These are phyloP conservation scores for Craniophora ligustri DNA, from an alignment of 2,888 invertebrate species.

Conservation along the genomic window DNA sequence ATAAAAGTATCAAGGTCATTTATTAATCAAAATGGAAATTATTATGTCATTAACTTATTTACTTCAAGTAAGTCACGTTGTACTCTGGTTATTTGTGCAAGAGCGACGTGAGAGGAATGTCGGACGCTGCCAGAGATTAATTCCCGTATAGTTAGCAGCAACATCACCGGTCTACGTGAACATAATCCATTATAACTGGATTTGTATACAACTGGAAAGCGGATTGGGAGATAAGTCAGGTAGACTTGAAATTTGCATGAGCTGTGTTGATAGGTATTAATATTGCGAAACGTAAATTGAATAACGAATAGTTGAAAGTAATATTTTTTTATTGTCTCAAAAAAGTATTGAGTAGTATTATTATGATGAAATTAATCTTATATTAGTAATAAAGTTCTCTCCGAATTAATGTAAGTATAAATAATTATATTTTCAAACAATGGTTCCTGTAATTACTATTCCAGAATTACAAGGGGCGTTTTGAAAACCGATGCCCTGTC, in stretches of 20 bases:
- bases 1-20: too few species aligned
- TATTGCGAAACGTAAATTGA: too few species aligned
- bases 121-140: constrained; percentile 44
- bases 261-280: too few species aligned
- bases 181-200: constrained; percentile 52
- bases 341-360: too few species aligned
- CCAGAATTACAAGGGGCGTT: constrained; percentile 19
- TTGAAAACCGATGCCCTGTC: constrained; percentile 23
- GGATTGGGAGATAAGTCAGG: background rate
- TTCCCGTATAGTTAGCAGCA: constrained; percentile 52
- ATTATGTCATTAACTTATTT: constrained; percentile 42
- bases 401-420: too few species aligned
- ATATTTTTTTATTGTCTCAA: too few species aligned
- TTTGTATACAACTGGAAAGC: constrained; percentile 47
- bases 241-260: constrained; percentile 15
- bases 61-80: constrained; percentile 47
- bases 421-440: too few species aligned
- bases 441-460: background rate
- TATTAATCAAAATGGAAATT: constrained; percentile 21
- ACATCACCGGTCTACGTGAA: constrained; percentile 46
- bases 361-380: too few species aligned
- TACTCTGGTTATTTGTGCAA: constrained; percentile 49
- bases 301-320: too few species aligned
- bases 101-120: constrained; percentile 46
- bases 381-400: too few species aligned